These are phyloP conservation scores for Entosphenus tridentatus DNA, from an alignment of 2,113 vertebrate genomes.

Conservation along the genomic window DNA sequence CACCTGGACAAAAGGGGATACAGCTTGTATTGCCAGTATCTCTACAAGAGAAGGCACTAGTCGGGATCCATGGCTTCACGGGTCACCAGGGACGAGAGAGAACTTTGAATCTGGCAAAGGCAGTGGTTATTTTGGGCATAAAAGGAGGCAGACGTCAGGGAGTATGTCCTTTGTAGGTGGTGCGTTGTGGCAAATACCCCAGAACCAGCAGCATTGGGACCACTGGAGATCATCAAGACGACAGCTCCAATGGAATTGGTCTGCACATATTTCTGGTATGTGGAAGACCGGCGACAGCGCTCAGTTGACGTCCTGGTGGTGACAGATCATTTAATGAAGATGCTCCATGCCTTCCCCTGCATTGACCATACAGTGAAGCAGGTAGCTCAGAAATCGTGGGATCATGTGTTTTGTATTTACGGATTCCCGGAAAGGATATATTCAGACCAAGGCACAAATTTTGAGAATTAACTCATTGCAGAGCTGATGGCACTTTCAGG, in stretches of 20 bases:
- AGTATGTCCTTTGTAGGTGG: too few species aligned
- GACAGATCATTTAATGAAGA: conserved; percentile 6
- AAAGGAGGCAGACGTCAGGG: conserved; percentile 7
- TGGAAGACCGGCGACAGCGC: conserved; percentile 4
- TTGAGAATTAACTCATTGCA: conserved; percentile 9
- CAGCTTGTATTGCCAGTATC: too few species aligned
- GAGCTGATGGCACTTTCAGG: conserved; percentile 7
- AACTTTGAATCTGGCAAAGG: conserved; percentile 6
- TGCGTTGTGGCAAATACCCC: conserved; percentile 9
- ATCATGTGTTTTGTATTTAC: conserved; percentile 8
- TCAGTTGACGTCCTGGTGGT: conserved; percentile 9
- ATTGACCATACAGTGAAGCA: conserved; percentile 9
- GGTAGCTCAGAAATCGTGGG: conserved; percentile 8
- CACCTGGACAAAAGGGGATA: too few species aligned
- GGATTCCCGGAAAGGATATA: conserved; percentile 10
- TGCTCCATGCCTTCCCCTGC: conserved; percentile 8
- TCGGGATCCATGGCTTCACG: too few species aligned
- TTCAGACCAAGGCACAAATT: conserved; percentile 10
- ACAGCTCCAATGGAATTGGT: neutral
- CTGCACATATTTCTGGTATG: conserved; percentile 8
- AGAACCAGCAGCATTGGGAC: conserved; percentile 8
- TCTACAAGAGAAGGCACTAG: too few species aligned
- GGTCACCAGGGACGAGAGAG: conserved; percentile 8
- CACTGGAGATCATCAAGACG: conserved; percentile 8
- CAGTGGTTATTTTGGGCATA: conserved; percentile 13